Base-by-base conservation (phyloP, 2,888 invertebrate genomes). In the Synergus gifuensis region DNA sequence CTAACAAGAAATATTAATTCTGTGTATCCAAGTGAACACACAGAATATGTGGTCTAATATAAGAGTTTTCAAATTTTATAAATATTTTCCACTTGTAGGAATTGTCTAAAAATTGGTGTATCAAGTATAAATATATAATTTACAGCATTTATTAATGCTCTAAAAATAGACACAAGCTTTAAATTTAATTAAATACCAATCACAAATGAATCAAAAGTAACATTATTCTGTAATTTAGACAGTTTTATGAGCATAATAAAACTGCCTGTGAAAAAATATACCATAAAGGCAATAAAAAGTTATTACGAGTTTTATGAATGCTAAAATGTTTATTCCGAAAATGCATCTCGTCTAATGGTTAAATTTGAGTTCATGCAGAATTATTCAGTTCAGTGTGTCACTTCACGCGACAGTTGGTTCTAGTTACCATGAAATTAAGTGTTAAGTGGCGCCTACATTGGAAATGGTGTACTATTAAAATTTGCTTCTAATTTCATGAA, bases 321-420 rank as follows among this genome's bases (percentile, higher is more conserved):
- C 54, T 54, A n/a, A 54, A 54, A 54, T 7, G n/a, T 7, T n/a
- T n/a, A n/a, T 54, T 3, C 63, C 16, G 14, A 63, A 63, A 36
- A 36, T 2, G 2, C 5, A 36, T 36, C 63, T 36, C 12, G 4
- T 28, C 16, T 63, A 8, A 36, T 63, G 63, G 28, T 16, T 36
- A 36, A 63, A 36, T 36, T 36, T 36, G 12, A 36, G 36, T 36
- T 54, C 54, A 54, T 8, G n/a, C 14, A 63, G 63, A 63, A 63
- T 63, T 63, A 63, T 63, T 36, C 28, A 14, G 63, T 36, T 63
- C 63, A 63, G 36, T 63, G 36, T 36, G 63, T 63, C 36, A 63
- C 36, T 36, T 36, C 14, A 63, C n/a, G 8, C 54, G 54, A 54
- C 54, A 28, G 63, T 28, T 63, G 63, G 16, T 22, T 36, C 36